Evolutionary conservation across 1,140 invertebrate species (phyloP).

Genomic region (Brachionus asplanchnoidis): DNA sequence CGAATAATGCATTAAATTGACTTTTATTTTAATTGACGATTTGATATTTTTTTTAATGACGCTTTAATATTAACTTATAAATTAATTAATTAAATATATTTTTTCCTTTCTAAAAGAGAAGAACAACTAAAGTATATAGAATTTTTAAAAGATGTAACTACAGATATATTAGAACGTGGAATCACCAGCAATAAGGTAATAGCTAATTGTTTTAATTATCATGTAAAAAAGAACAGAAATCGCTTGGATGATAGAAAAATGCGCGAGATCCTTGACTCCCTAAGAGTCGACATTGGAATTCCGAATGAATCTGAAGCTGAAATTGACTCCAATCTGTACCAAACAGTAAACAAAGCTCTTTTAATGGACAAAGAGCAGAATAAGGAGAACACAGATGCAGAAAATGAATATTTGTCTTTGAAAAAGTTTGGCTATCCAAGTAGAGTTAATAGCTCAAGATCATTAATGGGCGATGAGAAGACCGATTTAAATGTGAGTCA

Average conservation of each 20-base stretch:
- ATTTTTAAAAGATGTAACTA: constrained; percentile 36
- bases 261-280: neutral
- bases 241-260: constrained; percentile 31
- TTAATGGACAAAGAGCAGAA: constrained; percentile 14
- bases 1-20: no score
- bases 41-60: no score
- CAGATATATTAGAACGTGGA: neutral
- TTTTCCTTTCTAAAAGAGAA: neutral
- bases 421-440: constrained; percentile 12
- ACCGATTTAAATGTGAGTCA: neutral
- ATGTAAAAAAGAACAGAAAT: constrained; percentile 10
- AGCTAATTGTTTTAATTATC: constrained; percentile 31
- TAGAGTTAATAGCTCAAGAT: neutral
- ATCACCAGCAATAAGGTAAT: constrained; percentile 27
- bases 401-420: constrained; percentile 20
- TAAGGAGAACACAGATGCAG: neutral
- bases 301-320: neutral
- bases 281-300: constrained; percentile 6
- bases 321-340: neutral
- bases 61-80: neutral
- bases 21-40: no score
- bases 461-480: neutral
- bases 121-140: constrained; percentile 27
- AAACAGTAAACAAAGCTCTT: neutral
- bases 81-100: neutral